A percentile compares a stretch with the other conserved stretches of the same genome.
phyloP scores from a whole-genome alignment of 2,888 invertebrate species.

The Carterocephalus palaemon region DNA sequence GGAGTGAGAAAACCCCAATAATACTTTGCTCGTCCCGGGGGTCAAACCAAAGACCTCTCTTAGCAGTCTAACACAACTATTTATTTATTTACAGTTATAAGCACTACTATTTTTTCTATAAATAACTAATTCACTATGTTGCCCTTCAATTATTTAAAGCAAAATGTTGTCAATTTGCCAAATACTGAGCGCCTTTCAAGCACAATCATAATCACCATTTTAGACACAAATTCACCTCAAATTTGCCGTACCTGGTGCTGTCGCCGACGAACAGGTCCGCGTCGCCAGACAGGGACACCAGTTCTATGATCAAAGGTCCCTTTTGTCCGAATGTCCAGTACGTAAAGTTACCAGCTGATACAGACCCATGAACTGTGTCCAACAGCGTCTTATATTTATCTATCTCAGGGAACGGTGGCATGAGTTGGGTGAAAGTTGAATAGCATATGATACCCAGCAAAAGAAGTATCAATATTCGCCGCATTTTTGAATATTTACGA shows the following conservation, averaged over 20 bases:
- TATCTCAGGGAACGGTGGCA: conserved; percentile 50
- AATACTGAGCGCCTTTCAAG: too few species aligned
- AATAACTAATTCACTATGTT: too few species aligned
- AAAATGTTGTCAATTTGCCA: conserved; percentile 2
- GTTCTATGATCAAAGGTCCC: conserved; percentile 58
- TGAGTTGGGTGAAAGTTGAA: conserved; percentile 56
- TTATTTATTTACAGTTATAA: too few species aligned
- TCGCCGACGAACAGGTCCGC: conserved; percentile 70
- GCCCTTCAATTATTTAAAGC: too few species aligned
- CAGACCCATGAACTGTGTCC: conserved; percentile 58
- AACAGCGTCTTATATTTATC: conserved; percentile 55
- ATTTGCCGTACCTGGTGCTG: conserved; percentile 46
- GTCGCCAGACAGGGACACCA: conserved; percentile 61
- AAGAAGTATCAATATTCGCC: conserved; percentile 60
- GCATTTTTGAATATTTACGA: conserved; percentile 42
- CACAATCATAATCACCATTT: neutral
- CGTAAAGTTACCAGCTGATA: conserved; percentile 67
- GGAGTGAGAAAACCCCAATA: too few species aligned
- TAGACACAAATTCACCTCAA: neutral
- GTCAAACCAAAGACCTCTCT: too few species aligned
- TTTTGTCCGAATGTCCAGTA: conserved; percentile 68
- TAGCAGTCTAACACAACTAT: too few species aligned
- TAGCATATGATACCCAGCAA: conserved; percentile 59
- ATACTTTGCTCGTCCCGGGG: too few species aligned
- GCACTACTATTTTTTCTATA: too few species aligned